Conservation (phyloP, 2,797 vertebrate species). For the Dipus sagitta region DNA sequence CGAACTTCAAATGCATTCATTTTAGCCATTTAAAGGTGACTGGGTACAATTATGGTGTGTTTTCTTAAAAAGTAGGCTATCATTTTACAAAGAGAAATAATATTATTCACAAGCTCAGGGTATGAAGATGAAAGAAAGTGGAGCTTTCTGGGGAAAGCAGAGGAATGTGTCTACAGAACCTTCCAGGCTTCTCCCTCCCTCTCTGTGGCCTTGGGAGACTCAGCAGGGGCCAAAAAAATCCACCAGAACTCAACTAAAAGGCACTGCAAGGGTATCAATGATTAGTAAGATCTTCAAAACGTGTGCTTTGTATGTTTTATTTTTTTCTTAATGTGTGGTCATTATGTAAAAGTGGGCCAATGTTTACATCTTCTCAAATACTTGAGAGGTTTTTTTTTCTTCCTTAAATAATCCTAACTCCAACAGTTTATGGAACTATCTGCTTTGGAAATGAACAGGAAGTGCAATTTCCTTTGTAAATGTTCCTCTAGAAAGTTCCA, state of each 20-base stretch:
- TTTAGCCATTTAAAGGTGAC: not conserved
- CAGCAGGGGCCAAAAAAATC: not conserved
- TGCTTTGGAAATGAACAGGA: not conserved
- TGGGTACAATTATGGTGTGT: not conserved
- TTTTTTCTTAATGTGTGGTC: not conserved
- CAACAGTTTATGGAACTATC: not conserved
- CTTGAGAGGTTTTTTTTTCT: not conserved
- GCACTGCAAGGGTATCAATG: not conserved
- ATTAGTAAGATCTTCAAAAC: slow-evolving; percentile 11
- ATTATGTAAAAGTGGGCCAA: slow-evolving; percentile 9
- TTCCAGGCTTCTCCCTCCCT: not conserved
- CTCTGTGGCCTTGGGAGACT: not conserved
- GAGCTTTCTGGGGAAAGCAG: not conserved
- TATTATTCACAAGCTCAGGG: not conserved
- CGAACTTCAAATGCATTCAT: not conserved
- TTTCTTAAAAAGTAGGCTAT: not conserved
- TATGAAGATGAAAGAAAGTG: not conserved
- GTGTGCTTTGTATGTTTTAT: not conserved
- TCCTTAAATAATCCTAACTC: slow-evolving; percentile 37
- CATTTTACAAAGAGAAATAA: slow-evolving; percentile 13
- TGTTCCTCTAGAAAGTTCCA: not conserved
- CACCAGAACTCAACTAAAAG: not conserved
- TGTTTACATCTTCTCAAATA: slow-evolving; percentile 16
- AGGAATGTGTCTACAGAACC: not conserved
- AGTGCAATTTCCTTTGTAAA: not conserved